These are phyloP conservation scores for Mesocricetus auratus DNA, from an alignment of 2,113 vertebrate species.

Conservation along the genomic window DNA sequence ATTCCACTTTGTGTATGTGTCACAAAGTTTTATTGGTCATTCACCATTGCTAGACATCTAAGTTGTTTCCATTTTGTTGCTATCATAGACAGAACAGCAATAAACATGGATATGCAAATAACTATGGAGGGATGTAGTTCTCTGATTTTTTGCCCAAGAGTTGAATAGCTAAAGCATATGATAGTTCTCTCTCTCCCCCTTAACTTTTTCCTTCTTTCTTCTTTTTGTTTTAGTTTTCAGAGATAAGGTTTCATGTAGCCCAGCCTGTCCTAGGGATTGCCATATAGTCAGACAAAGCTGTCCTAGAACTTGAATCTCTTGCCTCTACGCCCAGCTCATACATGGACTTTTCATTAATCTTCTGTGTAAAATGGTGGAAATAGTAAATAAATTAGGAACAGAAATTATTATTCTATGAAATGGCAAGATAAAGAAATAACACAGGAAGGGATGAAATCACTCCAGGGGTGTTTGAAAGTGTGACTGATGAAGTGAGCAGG, in stretches of 20 bases:
- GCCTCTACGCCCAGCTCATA: neutral
- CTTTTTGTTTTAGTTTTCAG: neutral
- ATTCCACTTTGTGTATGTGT: neutral
- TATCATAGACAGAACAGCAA: neutral
- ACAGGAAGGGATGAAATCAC: constrained; percentile 10
- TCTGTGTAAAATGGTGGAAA: neutral
- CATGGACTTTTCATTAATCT: neutral
- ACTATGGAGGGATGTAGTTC: too few relatives aligned
- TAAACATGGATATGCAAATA: neutral
- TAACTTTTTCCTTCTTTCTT: neutral
- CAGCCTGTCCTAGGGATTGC: neutral
- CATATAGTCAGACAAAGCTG: neutral
- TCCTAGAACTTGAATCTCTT: neutral
- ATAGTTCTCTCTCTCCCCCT: neutral
- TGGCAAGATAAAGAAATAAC: constrained; percentile 23
- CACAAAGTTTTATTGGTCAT: neutral
- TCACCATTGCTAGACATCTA: neutral
- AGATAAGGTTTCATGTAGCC: neutral
- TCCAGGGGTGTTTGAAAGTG: constrained; percentile 34
- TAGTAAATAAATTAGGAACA: neutral
- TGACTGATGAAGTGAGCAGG: neutral
- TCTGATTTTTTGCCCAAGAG: neutral
- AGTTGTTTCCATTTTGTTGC: neutral
- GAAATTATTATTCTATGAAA: constrained; percentile 25
- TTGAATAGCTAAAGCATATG: neutral